Conservation (phyloP, 2,888 invertebrate species). For the Chrysina gloriosa region DNA sequence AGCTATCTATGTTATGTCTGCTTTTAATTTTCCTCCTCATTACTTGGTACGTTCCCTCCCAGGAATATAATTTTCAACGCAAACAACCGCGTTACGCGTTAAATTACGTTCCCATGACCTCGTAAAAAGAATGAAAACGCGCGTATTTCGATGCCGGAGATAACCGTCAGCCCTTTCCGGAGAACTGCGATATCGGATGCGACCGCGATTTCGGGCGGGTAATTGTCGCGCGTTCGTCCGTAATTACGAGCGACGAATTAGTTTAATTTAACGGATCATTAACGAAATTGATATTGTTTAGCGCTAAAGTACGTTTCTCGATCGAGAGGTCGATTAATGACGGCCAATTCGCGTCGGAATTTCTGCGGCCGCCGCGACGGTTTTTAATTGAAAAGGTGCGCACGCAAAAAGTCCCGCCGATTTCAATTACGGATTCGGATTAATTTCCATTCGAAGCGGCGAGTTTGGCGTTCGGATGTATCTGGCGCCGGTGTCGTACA, state of each 20-base stretch:
- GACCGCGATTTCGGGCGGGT: slow-evolving; percentile 3
- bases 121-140: too few relatives aligned
- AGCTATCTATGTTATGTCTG: too few relatives aligned
- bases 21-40: too few relatives aligned
- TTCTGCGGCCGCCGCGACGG: not conserved
- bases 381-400: slow-evolving; percentile 13
- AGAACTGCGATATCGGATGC: too few relatives aligned
- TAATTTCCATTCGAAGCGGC: slow-evolving; percentile 12
- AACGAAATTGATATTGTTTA: slow-evolving; percentile 39
- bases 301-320: slow-evolving; percentile 5
- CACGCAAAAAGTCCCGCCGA: not conserved
- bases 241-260: slow-evolving; percentile 35
- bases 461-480: not conserved
- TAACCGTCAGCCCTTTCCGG: too few relatives aligned
- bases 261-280: slow-evolving; percentile 42
- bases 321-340: slow-evolving; percentile 24
- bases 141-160: too few relatives aligned
- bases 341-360: slow-evolving; percentile 14
- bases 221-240: slow-evolving; percentile 8
- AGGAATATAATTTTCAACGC: too few relatives aligned
- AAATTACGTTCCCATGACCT: too few relatives aligned
- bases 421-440: slow-evolving; percentile 11
- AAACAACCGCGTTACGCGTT: too few relatives aligned
- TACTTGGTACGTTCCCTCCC: too few relatives aligned
- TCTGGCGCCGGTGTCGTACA: too few relatives aligned